Percentiles rank a stretch among this genome's conserved stretches.
Conservation (phyloP, 1,140 invertebrate genomes). For the Polypedilum pembai region DNA sequence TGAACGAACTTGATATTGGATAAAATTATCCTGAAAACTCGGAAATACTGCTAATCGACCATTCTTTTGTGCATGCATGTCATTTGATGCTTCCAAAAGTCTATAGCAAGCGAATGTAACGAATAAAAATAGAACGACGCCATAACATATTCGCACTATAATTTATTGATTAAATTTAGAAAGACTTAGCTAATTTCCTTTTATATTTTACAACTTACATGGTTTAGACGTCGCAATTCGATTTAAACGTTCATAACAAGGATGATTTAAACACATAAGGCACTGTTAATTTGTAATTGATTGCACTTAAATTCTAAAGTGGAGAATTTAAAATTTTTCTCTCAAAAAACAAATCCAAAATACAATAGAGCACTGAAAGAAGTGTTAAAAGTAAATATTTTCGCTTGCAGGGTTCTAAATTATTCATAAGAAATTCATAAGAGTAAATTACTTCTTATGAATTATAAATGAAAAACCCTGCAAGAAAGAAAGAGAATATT, state of each 20-base stretch:
- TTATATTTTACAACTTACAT: neutral
- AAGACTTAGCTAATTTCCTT: neutral
- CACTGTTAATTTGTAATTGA: neutral
- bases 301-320: neutral
- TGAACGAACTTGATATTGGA: neutral
- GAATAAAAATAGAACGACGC: neutral
- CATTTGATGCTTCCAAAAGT: neutral
- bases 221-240: neutral
- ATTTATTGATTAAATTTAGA: neutral
- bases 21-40: neutral
- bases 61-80: neutral
- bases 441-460: neutral
- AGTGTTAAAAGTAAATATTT: neutral
- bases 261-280: neutral
- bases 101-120: neutral
- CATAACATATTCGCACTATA: neutral
- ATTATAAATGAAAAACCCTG: neutral
- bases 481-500: no score
- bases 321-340: neutral
- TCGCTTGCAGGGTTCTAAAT: neutral
- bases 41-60: neutral
- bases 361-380: neutral
- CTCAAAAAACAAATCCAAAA: no score
- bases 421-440: neutral
- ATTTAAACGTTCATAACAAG: slow-evolving; percentile 8